Conservation (phyloP, 2,113 vertebrate genomes). For the Crocuta crocuta region DNA sequence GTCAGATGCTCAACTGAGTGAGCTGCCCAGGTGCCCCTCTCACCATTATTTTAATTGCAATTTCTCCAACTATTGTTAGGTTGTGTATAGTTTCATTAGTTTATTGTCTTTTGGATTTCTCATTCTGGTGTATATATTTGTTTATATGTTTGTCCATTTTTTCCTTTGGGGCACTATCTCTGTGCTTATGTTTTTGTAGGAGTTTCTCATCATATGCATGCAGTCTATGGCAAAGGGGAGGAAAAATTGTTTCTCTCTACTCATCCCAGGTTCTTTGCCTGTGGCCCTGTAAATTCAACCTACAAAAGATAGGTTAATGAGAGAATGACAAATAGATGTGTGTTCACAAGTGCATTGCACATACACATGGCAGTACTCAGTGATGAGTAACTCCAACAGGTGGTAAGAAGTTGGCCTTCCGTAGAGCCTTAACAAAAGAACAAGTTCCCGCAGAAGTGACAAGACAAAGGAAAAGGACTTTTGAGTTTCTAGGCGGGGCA, state of each 20-base stretch:
- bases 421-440: neutral
- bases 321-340: neutral
- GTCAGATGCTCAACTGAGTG: too few relatives aligned
- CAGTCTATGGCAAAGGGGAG: neutral
- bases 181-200: neutral
- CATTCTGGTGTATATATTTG: neutral
- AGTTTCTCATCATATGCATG: neutral
- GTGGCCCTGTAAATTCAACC: neutral
- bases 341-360: neutral
- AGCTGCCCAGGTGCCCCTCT: neutral
- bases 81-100: neutral
- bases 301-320: neutral
- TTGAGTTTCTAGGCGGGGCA: neutral
- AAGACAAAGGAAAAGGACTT: neutral
- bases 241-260: neutral
- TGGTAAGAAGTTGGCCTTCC: neutral
- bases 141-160: neutral
- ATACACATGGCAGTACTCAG: neutral
- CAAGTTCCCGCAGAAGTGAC: neutral
- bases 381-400: neutral
- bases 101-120: neutral
- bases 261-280: neutral
- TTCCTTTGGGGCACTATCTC: neutral
- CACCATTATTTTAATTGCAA: neutral
- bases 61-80: neutral